A percentile compares a stretch with the other conserved stretches of the same genome.
Evolutionary conservation across 2,797 vertebrate genomes (phyloP).

Genomic region (Tarsius wallacei): DNA sequence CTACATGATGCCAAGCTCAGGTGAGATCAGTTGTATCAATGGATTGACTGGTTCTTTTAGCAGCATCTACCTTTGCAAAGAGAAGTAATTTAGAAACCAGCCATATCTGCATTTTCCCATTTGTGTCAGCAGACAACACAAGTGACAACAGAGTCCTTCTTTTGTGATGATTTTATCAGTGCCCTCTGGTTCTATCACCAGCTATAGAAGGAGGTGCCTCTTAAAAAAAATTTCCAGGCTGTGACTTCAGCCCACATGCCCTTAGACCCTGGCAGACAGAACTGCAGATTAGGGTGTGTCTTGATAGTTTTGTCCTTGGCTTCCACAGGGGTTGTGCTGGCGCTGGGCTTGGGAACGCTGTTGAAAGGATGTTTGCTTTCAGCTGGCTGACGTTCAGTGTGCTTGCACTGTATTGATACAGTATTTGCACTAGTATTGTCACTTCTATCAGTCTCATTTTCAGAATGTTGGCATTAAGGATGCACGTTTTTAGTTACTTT

Average conservation of each 20-base stretch:
- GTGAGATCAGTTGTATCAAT: not conserved
- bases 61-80: not conserved
- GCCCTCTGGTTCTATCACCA: not conserved
- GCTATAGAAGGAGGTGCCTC: not conserved
- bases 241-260: not conserved
- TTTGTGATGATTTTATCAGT: not conserved
- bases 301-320: not conserved
- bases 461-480: constrained; percentile 33
- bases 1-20: not conserved
- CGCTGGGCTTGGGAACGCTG: not conserved
- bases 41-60: not conserved
- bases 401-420: constrained; percentile 26
- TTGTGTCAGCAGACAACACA: not conserved
- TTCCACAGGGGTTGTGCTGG: not conserved
- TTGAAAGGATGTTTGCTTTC: constrained; percentile 25
- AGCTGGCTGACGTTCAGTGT: not conserved
- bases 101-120: not conserved
- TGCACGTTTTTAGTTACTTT: constrained; percentile 65
- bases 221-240: not conserved
- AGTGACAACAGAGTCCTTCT: not conserved
- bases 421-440: constrained; percentile 41
- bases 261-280: not conserved
- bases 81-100: not conserved
- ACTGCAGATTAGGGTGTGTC: not conserved
- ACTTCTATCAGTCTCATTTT: constrained; percentile 3